phyloP scores from a whole-genome alignment of 2,113 vertebrate genomes.

The Falco punctatus region DNA sequence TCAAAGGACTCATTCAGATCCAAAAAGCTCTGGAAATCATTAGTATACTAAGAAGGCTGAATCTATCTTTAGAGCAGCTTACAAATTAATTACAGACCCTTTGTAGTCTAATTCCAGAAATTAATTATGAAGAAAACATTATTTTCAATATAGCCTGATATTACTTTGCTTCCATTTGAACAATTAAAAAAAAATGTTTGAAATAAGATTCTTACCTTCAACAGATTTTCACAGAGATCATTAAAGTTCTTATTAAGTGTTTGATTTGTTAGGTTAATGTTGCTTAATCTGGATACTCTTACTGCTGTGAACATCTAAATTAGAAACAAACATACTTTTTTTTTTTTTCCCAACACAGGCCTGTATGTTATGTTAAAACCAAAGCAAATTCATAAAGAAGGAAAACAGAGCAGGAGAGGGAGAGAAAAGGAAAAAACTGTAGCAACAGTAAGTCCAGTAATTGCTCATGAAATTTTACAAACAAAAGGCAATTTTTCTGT shows the following conservation, averaged over 20 bases:
- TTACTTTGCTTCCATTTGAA: neutral
- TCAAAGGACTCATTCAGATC: neutral
- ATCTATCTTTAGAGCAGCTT: neutral
- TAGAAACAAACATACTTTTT: neutral
- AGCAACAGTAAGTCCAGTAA: neutral
- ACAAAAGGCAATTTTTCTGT: neutral
- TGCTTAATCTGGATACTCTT: slow-evolving; percentile 90
- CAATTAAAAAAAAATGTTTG: neutral
- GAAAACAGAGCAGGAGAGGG: neutral
- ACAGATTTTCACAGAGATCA: slow-evolving; percentile 95
- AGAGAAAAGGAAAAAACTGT: neutral
- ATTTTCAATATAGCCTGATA: neutral
- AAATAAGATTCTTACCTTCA: slow-evolving; percentile 84
- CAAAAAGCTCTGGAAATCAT: neutral
- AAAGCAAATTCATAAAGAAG: neutral
- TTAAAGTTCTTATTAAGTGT: slow-evolving; percentile 96
- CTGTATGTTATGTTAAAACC: neutral
- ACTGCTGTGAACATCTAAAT: slow-evolving; percentile 97
- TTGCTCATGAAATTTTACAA: neutral
- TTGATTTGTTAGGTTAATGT: slow-evolving; percentile 91
- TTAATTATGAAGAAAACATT: neutral
- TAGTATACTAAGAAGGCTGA: neutral
- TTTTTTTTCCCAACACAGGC: neutral
- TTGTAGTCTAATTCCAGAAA: neutral
- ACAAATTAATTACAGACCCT: neutral